Evolutionary conservation across 1,140 invertebrate species (phyloP), one percentile per base, ranked within the genome.

Genomic region (Arion vulgaris): DNA sequence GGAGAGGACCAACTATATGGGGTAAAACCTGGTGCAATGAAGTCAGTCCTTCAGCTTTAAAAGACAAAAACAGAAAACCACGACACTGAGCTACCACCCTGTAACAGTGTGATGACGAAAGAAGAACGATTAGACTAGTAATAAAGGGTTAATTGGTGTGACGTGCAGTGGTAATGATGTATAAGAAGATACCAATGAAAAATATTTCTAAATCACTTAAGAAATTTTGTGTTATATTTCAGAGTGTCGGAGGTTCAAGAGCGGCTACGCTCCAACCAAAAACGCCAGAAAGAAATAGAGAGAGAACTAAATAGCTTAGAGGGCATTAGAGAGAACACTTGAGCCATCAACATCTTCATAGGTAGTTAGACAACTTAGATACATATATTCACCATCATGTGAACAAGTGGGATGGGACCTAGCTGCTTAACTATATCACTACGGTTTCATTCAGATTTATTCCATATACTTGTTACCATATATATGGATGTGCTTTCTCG

Each of bases 271-370:
- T 78, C 53, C n/a, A 66, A 66, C n/a, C 1, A 78, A 66, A 62
- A 38, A 15, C 62, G 32, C 5, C 76, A 78, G 34, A 78, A 26
- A 39, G 76, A 78, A 78, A 66, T 78, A 39, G 57, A 78, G 13
- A 78, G 39, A 39, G 32, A 68, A 41, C 57, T 78, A n/a, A 66
- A 78, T 36, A 66, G 32, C n/a, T 41, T 78, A 32, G 76, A 41
- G 23, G 32, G 32, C 19, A 7, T 7, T 66, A 66, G 28, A 17
- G n/a, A 66, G 17, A 11, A 66, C n/a, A 32, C n/a, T n/a, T n/a
- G n/a, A n/a, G n/a, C n/a, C 62, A 28, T 34, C 28, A 66, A 66
- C 62, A 66, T 66, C n/a, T 45, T 45, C 15, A 15, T n/a, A 45
- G 41, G 41, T 45, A 15, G 41, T 45, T 7, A 15, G 41, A 15